These are phyloP conservation scores for Mus minutoides DNA, from an alignment of 2,797 vertebrate species.

Conservation along the genomic window DNA sequence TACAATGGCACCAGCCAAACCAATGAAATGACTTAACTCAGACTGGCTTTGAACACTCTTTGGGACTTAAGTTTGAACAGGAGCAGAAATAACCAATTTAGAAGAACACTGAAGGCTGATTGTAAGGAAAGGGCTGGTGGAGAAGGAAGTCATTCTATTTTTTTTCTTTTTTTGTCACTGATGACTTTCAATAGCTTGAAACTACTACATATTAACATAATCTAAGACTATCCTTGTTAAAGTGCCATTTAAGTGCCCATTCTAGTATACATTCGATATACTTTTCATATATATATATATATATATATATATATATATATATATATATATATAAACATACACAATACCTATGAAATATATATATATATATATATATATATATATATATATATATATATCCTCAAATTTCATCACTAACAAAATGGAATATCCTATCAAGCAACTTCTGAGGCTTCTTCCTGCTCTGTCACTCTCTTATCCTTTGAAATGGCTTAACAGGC, in stretches of 20 bases:
- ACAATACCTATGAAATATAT: not conserved
- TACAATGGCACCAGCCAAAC: not conserved
- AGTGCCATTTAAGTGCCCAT: not conserved
- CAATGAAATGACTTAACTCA: not conserved
- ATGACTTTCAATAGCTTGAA: not conserved
- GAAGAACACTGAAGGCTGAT: not conserved
- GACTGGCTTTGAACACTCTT: not conserved
- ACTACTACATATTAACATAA: not conserved
- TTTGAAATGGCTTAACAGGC: not conserved
- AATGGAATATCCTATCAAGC: not conserved
- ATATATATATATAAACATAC: not conserved
- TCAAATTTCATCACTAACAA: not conserved
- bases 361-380: not conserved
- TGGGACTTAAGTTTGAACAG: not conserved
- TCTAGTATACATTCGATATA: not conserved
- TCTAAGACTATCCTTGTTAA: not conserved
- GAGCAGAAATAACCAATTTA: not conserved
- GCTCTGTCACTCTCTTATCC: slow-evolving; percentile 6
- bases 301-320: not conserved
- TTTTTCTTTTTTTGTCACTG: not conserved
- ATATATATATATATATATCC: not conserved
- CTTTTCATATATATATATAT: not conserved
- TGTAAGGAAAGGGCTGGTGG: not conserved
- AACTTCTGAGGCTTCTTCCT: not conserved
- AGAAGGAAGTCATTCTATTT: not conserved